Conservation (phyloP, 2,888 invertebrate genomes). For the Chorisops tibialis region DNA sequence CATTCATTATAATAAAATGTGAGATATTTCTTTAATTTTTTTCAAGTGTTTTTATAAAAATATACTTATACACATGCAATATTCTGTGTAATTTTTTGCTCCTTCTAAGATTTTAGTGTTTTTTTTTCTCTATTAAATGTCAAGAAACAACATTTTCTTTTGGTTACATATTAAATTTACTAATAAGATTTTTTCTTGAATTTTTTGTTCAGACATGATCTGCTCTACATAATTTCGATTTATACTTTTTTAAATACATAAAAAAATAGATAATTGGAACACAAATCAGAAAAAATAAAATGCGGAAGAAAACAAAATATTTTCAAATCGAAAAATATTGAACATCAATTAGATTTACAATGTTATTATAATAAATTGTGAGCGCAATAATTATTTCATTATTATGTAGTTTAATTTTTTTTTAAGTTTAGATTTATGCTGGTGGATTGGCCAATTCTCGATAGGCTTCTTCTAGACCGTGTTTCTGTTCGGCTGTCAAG, state of each 20-base stretch:
- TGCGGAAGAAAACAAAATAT: no score
- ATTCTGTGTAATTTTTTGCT: neutral
- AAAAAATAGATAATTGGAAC: no score
- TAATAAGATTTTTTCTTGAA: no score
- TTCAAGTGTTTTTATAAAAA: neutral
- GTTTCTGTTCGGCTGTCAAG: slow-evolving; percentile 76
- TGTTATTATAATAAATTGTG: slow-evolving; percentile 1
- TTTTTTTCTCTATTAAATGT: neutral
- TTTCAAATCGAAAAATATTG: neutral
- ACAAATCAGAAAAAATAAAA: no score
- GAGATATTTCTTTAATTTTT: neutral
- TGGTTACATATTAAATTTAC: no score
- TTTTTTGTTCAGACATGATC: no score
- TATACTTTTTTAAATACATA: no score
- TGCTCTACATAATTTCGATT: no score
- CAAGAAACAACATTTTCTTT: no score
- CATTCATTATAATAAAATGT: neutral
- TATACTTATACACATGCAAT: neutral
- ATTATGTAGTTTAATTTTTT: slow-evolving; percentile 15
- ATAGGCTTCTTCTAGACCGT: slow-evolving; percentile 72
- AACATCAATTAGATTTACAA: neutral
- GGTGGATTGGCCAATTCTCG: slow-evolving; percentile 45
- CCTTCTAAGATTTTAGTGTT: neutral
- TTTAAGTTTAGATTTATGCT: slow-evolving; percentile 29
- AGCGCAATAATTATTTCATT: slow-evolving; percentile 15